Conservation (phyloP, 2,113 vertebrate species). For the Cyprinodon tularosa region DNA sequence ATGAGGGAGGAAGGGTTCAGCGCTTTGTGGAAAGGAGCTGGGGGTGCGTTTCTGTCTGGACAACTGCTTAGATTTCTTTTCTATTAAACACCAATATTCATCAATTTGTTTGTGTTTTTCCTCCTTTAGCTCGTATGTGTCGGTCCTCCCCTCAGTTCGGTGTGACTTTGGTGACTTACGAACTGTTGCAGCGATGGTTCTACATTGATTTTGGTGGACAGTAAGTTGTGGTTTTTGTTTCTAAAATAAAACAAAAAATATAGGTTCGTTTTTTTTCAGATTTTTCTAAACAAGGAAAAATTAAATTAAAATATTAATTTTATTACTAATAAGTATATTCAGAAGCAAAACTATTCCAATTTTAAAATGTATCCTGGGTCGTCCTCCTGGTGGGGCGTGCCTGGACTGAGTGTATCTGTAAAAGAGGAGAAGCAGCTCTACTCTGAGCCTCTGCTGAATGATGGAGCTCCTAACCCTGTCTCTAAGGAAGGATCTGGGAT, state of each 20-base stretch:
- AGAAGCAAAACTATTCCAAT: too few species aligned
- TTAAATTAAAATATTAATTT: background rate
- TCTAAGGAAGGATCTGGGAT: too few species aligned
- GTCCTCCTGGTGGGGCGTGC: too few species aligned
- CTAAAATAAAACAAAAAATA: background rate
- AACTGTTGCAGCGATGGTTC: constrained; percentile 96
- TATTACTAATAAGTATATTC: too few species aligned
- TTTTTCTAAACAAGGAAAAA: background rate
- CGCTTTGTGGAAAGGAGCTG: constrained; percentile 96
- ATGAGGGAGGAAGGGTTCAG: constrained; percentile 90
- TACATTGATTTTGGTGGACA: constrained; percentile 96
- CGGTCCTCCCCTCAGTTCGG: constrained; percentile 98
- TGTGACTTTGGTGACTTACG: constrained; percentile 95
- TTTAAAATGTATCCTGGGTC: too few species aligned
- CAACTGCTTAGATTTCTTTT: accelerated
- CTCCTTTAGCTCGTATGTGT: constrained; percentile 90
- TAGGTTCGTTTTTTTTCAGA: too few species aligned
- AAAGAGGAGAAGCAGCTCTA: too few species aligned
- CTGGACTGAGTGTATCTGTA: too few species aligned
- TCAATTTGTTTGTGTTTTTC: background rate
- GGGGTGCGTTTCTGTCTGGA: constrained; percentile 79
- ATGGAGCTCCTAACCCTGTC: too few species aligned
- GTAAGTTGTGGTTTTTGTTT: constrained; percentile 75
- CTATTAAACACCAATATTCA: background rate
- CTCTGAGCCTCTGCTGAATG: too few species aligned